A percentile compares a stretch with the other conserved stretches of the same genome.
Conservation (phyloP, 2,113 vertebrate species). For the Corynorhinus townsendii region DNA sequence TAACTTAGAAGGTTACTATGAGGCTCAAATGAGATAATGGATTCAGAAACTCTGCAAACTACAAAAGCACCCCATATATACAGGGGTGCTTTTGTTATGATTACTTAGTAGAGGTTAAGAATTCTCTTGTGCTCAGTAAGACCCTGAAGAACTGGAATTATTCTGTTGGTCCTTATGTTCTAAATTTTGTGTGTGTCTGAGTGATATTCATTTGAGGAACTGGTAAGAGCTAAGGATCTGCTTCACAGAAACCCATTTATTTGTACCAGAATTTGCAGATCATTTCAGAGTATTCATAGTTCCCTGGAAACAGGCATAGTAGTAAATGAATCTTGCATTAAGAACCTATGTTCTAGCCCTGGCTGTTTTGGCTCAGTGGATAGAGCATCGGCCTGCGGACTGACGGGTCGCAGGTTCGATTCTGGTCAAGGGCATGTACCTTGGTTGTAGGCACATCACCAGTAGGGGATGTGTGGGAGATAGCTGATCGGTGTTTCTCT, state of each 20-base stretch:
- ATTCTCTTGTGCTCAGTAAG: neutral
- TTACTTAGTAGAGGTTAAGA: neutral
- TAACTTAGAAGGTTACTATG: neutral
- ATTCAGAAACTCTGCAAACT: neutral
- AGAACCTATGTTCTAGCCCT: slow-evolving; percentile 8
- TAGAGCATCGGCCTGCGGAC: too few species aligned
- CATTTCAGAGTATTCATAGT: neutral
- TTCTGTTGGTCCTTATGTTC: neutral
- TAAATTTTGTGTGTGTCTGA: neutral
- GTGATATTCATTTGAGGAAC: neutral
- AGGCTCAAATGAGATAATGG: neutral
- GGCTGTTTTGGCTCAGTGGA: too few species aligned
- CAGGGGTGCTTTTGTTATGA: neutral
- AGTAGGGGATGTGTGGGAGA: too few species aligned
- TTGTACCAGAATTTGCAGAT: neutral
- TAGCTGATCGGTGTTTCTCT: too few species aligned
- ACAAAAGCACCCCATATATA: neutral
- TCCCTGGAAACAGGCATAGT: neutral
- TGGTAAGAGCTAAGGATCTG: neutral
- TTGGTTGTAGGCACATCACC: too few species aligned
- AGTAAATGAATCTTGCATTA: neutral
- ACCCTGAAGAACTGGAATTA: neutral
- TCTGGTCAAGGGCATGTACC: too few species aligned
- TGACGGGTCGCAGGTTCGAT: too few species aligned
- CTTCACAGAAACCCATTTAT: neutral